phyloP scores from a whole-genome alignment of 92 coral and sea anemone species.

The Paragorgia papillata region DNA sequence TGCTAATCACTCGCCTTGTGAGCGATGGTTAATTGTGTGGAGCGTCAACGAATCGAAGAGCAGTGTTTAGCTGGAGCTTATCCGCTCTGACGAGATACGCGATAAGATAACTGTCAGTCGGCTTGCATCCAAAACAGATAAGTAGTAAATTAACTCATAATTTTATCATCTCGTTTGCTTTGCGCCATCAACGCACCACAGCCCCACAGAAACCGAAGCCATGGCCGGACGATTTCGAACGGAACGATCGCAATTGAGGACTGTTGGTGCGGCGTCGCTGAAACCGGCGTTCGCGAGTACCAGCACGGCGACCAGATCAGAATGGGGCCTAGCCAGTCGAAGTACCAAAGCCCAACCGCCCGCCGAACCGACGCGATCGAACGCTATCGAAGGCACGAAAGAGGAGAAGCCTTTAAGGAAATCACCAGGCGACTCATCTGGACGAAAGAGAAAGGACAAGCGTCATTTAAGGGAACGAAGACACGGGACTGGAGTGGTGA shows the following conservation, averaged over 20 bases:
- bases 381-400: constrained; percentile 1
- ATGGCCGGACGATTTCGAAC: constrained; percentile 29
- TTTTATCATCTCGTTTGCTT: not conserved
- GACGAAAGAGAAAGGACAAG: constrained; percentile 29
- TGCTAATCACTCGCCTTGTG: not conserved
- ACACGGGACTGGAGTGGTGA: constrained; percentile 44
- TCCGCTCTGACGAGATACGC: not conserved
- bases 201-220: not conserved
- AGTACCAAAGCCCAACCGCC: constrained; percentile 6
- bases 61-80: not conserved
- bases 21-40: not conserved
- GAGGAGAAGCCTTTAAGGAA: constrained; percentile 29
- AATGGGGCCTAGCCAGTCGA: constrained; percentile 5
- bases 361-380: constrained; percentile 14
- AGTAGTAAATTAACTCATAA: not conserved
- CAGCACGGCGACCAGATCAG: not conserved
- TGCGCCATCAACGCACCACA: not conserved
- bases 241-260: not conserved
- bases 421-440: constrained; percentile 31
- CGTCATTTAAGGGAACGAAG: constrained; percentile 31
- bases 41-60: not conserved
- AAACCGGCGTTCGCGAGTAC: constrained; percentile 26
- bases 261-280: constrained; percentile 12
- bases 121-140: not conserved
- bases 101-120: not conserved